A percentile compares a stretch with the other conserved stretches of the same genome.
These are phyloP conservation scores for Pardosa pseudoannulata DNA, from an alignment of 2,888 invertebrate genomes.

Conservation along the genomic window DNA sequence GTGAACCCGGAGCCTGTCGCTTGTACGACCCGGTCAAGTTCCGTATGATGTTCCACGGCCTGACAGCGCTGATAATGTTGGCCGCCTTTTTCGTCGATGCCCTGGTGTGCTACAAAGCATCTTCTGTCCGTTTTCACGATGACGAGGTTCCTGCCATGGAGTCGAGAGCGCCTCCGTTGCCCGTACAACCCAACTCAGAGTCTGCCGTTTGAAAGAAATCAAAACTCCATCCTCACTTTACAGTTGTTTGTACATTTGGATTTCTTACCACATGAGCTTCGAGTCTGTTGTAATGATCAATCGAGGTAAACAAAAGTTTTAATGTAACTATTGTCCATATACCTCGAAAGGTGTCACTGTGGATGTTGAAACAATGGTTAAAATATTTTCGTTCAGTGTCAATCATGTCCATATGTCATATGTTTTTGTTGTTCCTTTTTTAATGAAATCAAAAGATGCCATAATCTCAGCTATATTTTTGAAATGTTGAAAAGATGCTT, in stretches of 20 bases:
- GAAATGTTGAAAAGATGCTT: conserved; percentile 16
- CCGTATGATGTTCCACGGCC: conserved; percentile 90
- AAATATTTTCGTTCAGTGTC: conserved; percentile 44
- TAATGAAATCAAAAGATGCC: conserved; percentile 52
- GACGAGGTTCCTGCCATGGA: conserved; percentile 78
- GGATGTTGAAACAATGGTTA: not conserved
- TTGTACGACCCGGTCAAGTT: conserved; percentile 90
- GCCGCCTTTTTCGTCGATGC: conserved; percentile 92
- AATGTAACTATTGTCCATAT: not conserved
- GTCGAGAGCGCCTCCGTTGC: conserved; percentile 1
- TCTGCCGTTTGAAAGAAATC: conserved; percentile 36
- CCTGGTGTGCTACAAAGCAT: conserved; percentile 92
- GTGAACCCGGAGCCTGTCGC: conserved; percentile 87
- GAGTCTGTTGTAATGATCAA: too few relatives aligned
- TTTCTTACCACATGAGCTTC: conserved; percentile 20
- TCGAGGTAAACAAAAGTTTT: not conserved
- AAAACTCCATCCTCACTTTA: conserved; percentile 5
- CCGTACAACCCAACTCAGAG: conserved; percentile 34
- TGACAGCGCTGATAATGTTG: conserved; percentile 88
- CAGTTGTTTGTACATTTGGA: conserved; percentile 19
- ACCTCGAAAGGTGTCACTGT: not conserved
- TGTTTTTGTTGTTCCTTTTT: conserved; percentile 57
- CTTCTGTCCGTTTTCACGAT: conserved; percentile 85
- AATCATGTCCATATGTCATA: conserved; percentile 33
- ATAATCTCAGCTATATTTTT: conserved; percentile 59